Evolutionary conservation across 2,113 vertebrate genomes (phyloP).

Genomic region (Cervus canadensis): DNA sequence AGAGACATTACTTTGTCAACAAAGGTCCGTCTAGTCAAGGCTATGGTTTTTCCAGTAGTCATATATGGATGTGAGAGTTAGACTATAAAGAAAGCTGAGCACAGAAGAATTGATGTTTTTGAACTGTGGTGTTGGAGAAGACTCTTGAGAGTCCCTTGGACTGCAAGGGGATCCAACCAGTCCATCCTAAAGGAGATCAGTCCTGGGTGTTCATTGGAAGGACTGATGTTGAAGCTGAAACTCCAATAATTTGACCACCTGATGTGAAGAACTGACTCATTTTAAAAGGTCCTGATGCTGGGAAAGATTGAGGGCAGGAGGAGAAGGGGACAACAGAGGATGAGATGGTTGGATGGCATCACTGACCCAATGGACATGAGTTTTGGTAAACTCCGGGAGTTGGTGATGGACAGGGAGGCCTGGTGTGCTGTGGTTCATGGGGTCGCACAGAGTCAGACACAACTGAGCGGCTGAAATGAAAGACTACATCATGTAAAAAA

Average conservation of each 20-base stretch:
- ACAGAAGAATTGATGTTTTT: not conserved
- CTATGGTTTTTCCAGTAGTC: not conserved
- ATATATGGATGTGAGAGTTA: not conserved
- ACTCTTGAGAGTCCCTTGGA: not conserved
- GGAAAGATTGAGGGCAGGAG: not conserved
- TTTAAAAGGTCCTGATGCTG: not conserved
- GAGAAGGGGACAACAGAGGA: not conserved
- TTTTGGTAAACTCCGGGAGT: not conserved
- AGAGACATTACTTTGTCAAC: not conserved
- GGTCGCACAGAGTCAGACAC: not conserved
- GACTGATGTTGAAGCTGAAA: not conserved
- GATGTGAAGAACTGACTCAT: not conserved
- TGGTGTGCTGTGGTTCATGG: rapidly evolving
- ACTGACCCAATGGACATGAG: not conserved
- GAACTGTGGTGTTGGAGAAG: not conserved
- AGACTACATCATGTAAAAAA: not conserved
- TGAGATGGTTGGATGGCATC: not conserved
- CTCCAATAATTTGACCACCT: not conserved
- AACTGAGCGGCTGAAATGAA: not conserved
- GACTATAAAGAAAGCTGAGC: not conserved
- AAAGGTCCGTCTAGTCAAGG: not conserved
- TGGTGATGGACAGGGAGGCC: not conserved
- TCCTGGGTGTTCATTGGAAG: not conserved
- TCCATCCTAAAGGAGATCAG: not conserved
- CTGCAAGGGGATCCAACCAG: not conserved